Percentiles rank a stretch among this genome's conserved stretches.
Conservation (phyloP, 2,797 vertebrate species). For the Atherinosoma microstoma region DNA sequence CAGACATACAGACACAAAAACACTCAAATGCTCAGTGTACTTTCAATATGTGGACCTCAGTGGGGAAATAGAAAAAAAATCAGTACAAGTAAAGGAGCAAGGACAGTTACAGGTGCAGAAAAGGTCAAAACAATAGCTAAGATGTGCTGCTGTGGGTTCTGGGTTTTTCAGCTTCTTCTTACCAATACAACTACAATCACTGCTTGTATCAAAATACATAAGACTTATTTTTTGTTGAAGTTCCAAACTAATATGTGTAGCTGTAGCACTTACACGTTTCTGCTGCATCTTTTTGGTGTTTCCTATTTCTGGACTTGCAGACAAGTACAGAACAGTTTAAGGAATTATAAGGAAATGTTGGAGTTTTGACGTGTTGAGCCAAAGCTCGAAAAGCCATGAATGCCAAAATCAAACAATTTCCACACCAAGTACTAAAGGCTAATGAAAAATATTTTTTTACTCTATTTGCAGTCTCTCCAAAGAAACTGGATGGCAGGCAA, state of each 20-base stretch:
- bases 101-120: constrained; percentile 34
- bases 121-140: constrained; percentile 17
- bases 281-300: constrained; percentile 7
- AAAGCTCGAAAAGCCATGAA: constrained; percentile 61
- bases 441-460: constrained; percentile 80
- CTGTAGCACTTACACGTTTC: neutral
- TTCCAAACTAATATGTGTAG: constrained; percentile 20
- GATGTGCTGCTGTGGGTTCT: neutral
- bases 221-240: neutral
- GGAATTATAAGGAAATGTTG: constrained; percentile 56
- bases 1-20: constrained; percentile 18
- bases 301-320: constrained; percentile 51
- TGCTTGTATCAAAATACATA: constrained; percentile 17
- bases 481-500: constrained; percentile 67
- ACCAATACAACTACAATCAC: constrained; percentile 10
- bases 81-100: constrained; percentile 27
- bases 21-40: constrained; percentile 31
- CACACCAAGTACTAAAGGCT: constrained; percentile 71
- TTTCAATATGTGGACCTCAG: constrained; percentile 43
- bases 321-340: constrained; percentile 59
- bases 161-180: neutral
- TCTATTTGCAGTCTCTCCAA: constrained; percentile 67
- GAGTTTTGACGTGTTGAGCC: constrained; percentile 64
- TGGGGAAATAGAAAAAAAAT: constrained; percentile 48
- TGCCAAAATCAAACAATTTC: constrained; percentile 70